phyloP scores from a whole-genome alignment of 2,797 vertebrate species.

The Rhinichthys osculus region DNA sequence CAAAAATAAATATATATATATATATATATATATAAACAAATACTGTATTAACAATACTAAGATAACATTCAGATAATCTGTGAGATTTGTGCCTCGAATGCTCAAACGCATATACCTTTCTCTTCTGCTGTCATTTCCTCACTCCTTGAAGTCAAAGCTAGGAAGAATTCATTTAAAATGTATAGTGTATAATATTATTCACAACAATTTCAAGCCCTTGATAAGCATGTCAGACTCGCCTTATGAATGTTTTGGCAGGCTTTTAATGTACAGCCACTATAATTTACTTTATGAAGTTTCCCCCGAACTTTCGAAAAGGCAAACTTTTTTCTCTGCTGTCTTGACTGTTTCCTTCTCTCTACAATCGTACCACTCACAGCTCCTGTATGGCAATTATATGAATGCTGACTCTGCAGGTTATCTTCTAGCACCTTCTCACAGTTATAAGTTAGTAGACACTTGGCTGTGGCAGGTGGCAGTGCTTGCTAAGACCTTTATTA shows the following conservation, averaged over 20 bases:
- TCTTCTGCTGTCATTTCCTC: slow-evolving; percentile 1
- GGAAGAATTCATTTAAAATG: slow-evolving; percentile 8
- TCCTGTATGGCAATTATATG: slow-evolving; percentile 55
- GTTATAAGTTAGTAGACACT: slow-evolving; percentile 53
- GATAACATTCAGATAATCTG: neutral
- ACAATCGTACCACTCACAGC: slow-evolving; percentile 20
- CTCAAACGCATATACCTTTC: neutral
- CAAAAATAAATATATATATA: neutral
- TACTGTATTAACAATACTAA: neutral
- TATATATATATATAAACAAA: neutral
- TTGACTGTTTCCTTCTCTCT: slow-evolving; percentile 27
- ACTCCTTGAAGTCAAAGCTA: slow-evolving; percentile 10
- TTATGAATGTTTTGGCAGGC: neutral
- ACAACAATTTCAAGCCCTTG: neutral
- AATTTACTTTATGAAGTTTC: neutral
- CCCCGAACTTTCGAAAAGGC: neutral
- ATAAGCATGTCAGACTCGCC: neutral
- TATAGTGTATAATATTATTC: neutral
- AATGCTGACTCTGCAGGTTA: slow-evolving; percentile 54
- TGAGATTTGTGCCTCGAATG: neutral
- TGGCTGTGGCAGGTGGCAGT: slow-evolving; percentile 50
- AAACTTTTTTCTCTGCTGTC: slow-evolving; percentile 18
- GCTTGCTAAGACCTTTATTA: slow-evolving; percentile 60
- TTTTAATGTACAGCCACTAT: neutral
- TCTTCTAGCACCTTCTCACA: slow-evolving; percentile 36